A percentile compares a stretch with the other conserved stretches of the same genome.
Evolutionary conservation across 2,888 invertebrate genomes (phyloP).

Genomic region (Orthosia cruda): DNA sequence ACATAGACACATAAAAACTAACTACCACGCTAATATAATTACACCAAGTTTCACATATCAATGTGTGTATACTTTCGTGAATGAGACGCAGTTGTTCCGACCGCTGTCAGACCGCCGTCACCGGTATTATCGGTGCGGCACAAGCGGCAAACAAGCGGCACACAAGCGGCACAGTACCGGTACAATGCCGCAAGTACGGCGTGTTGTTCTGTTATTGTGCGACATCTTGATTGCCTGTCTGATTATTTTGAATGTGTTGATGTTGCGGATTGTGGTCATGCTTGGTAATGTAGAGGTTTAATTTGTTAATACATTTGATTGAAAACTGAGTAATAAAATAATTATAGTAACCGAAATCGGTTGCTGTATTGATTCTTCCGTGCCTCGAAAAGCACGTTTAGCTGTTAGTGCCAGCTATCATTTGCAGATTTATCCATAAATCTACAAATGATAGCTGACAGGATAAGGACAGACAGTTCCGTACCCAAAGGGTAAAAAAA

Average conservation of each 20-base stretch:
- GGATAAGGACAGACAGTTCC: too few species aligned
- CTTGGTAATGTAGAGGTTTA: background rate
- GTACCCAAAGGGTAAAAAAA: too few species aligned
- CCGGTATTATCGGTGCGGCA: slow-evolving; percentile 14
- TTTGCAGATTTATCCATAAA: too few species aligned
- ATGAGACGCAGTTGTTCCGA: slow-evolving; percentile 24
- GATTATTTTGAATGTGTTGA: slow-evolving; percentile 6
- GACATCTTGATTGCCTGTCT: slow-evolving; percentile 5
- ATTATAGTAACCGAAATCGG: too few species aligned
- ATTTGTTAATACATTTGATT: background rate
- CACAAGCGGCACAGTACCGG: background rate
- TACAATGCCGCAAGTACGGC: slow-evolving; percentile 13
- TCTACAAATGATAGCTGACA: too few species aligned
- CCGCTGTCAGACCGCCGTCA: slow-evolving; percentile 68
- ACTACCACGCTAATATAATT: background rate
- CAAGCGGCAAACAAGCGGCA: slow-evolving; percentile 2
- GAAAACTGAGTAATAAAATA: too few species aligned
- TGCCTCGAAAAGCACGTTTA: too few species aligned
- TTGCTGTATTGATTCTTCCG: too few species aligned
- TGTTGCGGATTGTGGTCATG: background rate
- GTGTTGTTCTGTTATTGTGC: slow-evolving; percentile 10
- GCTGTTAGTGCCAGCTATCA: too few species aligned
- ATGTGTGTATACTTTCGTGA: background rate
- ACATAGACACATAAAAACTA: background rate
- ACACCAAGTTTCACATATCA: slow-evolving; percentile 13